Percentiles rank a stretch among this genome's conserved stretches.
These are phyloP conservation scores for Lasioglossum malachurum DNA, from an alignment of 2,888 invertebrate species.

Conservation along the genomic window DNA sequence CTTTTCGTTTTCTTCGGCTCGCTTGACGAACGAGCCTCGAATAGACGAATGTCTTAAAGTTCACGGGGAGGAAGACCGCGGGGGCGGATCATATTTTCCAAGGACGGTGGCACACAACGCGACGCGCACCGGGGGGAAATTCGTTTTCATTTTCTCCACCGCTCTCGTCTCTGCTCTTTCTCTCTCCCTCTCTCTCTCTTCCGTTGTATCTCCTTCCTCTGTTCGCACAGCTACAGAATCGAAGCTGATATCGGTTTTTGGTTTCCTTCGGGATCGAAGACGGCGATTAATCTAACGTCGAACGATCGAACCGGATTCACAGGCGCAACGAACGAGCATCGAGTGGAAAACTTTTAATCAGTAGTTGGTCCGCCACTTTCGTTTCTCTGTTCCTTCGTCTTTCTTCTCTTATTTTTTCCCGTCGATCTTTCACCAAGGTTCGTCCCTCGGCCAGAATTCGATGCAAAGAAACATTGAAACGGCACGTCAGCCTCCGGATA, in stretches of 20 bases:
- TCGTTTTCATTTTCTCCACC: slow-evolving; percentile 31
- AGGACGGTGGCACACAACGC: neutral
- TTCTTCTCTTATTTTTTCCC: neutral
- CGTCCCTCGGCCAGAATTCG: slow-evolving; percentile 58
- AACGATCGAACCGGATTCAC: slow-evolving; percentile 50
- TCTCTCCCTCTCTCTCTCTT: too few relatives aligned
- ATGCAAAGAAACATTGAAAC: slow-evolving; percentile 76
- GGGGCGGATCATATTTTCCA: slow-evolving; percentile 55
- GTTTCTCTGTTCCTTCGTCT: slow-evolving; percentile 2
- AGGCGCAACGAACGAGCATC: slow-evolving; percentile 40
- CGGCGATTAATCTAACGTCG: slow-evolving; percentile 52
- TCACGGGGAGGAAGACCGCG: slow-evolving; percentile 39
- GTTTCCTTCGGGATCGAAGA: slow-evolving; percentile 44
- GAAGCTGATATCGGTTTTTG: slow-evolving; percentile 32
- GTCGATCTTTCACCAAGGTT: slow-evolving; percentile 39
- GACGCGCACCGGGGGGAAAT: slow-evolving; percentile 16
- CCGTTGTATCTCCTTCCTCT: neutral
- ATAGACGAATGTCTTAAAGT: slow-evolving; percentile 65
- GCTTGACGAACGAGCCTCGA: slow-evolving; percentile 50
- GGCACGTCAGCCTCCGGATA: slow-evolving; percentile 68
- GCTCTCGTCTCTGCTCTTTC: neutral
- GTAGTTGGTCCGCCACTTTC: slow-evolving; percentile 29
- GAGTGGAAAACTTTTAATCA: slow-evolving; percentile 70
- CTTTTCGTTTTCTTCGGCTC: slow-evolving; percentile 49
- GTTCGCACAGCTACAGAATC: neutral